Conservation (phyloP, 37 sponge, comb jelly and placozoan species). For the Halichondria panicea region DNA sequence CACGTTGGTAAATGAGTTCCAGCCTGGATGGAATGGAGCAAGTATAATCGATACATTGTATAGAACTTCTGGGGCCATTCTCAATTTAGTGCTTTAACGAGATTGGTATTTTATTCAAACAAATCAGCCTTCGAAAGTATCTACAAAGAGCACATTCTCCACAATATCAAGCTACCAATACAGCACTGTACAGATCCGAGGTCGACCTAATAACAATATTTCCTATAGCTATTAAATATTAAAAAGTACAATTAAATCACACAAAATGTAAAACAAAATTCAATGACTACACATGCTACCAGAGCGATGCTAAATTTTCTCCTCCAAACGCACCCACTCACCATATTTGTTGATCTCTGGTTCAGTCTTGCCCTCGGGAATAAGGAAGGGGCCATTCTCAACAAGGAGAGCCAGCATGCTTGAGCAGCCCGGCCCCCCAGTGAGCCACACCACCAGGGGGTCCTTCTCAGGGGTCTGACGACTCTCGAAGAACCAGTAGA, state of each 20-base stretch:
- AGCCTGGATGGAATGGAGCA: constrained; percentile 26
- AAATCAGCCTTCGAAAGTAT: neutral
- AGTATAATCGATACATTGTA: neutral
- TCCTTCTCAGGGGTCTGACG: constrained; percentile 65
- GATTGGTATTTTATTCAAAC: neutral
- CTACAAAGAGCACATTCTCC: neutral
- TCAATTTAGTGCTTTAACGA: neutral
- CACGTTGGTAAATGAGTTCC: constrained; percentile 89
- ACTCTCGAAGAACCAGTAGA: constrained; percentile 93
- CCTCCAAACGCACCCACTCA: too few species aligned
- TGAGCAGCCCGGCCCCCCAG: constrained; percentile 92
- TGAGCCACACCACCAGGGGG: constrained; percentile 88
- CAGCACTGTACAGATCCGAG: too few species aligned
- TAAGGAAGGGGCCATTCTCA: constrained; percentile 89
- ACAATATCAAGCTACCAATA: too few species aligned
- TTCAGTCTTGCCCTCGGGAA: constrained; percentile 34
- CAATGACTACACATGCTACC: too few species aligned
- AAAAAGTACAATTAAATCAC: too few species aligned
- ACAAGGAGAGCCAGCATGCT: constrained; percentile 74
- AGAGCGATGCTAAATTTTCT: too few species aligned
- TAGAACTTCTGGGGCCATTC: neutral
- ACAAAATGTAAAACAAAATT: too few species aligned
- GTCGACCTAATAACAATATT: too few species aligned
- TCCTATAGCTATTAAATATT: too few species aligned
- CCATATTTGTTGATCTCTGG: constrained; percentile 69